These are phyloP conservation scores for Campylorhamphus procurvoides DNA, from an alignment of 2,113 vertebrate species.

Conservation along the genomic window DNA sequence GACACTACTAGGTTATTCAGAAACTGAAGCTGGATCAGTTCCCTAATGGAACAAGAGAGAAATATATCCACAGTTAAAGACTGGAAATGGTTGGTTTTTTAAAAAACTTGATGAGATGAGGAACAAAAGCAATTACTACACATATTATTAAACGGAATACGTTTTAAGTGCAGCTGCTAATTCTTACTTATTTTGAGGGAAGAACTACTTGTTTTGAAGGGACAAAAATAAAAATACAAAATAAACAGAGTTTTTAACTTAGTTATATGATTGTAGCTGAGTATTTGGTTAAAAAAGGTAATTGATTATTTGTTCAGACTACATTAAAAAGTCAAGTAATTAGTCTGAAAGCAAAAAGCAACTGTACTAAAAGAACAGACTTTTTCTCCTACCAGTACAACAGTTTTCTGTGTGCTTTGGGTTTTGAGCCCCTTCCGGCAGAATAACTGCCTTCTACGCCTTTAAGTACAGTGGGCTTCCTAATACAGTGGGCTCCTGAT, in stretches of 20 bases:
- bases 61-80: constrained; percentile 14
- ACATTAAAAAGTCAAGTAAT: not conserved
- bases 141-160: not conserved
- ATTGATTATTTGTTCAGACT: not conserved
- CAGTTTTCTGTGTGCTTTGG: not conserved
- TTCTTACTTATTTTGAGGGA: not conserved
- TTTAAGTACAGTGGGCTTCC: not conserved
- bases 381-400: not conserved
- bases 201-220: not conserved
- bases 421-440: not conserved
- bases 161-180: not conserved
- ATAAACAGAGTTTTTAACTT: not conserved
- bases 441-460: not conserved
- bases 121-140: not conserved
- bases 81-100: not conserved
- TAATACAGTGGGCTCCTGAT: not conserved
- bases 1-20: constrained; percentile 34
- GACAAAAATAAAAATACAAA: not conserved
- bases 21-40: constrained; percentile 41
- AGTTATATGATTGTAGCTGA: not conserved
- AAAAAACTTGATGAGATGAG: not conserved
- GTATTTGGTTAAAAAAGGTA: not conserved
- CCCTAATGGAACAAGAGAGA: constrained; percentile 22
- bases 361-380: not conserved
- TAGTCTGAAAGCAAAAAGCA: not conserved